These are phyloP conservation scores for Drosophila sechellia DNA, from an alignment of 1,140 invertebrate species.

Conservation along the genomic window DNA sequence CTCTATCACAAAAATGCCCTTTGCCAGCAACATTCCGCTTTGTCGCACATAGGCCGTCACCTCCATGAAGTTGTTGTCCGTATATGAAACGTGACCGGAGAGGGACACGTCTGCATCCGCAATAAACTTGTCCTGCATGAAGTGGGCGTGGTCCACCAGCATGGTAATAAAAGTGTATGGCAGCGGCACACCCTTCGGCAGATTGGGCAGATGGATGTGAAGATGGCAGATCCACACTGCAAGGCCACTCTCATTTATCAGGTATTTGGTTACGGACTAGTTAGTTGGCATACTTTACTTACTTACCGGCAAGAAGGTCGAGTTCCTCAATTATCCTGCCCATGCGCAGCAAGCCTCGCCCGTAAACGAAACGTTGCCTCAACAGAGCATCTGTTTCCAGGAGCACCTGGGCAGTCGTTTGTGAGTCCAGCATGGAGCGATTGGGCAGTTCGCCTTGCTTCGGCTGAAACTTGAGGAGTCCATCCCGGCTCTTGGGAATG, in stretches of 20 bases:
- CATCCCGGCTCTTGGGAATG: constrained; percentile 57
- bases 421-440: constrained; percentile 88
- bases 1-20: constrained; percentile 90
- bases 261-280: neutral
- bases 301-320: constrained; percentile 91
- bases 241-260: neutral
- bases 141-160: constrained; percentile 89
- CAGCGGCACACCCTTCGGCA: constrained; percentile 85
- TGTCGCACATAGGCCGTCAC: constrained; percentile 89
- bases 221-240: constrained; percentile 87
- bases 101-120: constrained; percentile 88
- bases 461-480: constrained; percentile 66
- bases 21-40: constrained; percentile 83
- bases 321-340: constrained; percentile 92
- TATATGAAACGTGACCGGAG: constrained; percentile 90
- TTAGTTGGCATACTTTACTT: constrained; percentile 80
- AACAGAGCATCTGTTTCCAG: constrained; percentile 86
- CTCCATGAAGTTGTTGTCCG: constrained; percentile 89
- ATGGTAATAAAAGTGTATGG: constrained; percentile 91
- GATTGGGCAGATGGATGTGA: constrained; percentile 88
- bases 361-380: constrained; percentile 89
- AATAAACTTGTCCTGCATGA: constrained; percentile 67
- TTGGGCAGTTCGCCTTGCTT: constrained; percentile 82
- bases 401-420: constrained; percentile 88
- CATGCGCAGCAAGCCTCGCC: constrained; percentile 87